Percentiles rank a stretch among this genome's conserved stretches.
Conservation (phyloP, 2,113 vertebrate species). For the Calonectris borealis region DNA sequence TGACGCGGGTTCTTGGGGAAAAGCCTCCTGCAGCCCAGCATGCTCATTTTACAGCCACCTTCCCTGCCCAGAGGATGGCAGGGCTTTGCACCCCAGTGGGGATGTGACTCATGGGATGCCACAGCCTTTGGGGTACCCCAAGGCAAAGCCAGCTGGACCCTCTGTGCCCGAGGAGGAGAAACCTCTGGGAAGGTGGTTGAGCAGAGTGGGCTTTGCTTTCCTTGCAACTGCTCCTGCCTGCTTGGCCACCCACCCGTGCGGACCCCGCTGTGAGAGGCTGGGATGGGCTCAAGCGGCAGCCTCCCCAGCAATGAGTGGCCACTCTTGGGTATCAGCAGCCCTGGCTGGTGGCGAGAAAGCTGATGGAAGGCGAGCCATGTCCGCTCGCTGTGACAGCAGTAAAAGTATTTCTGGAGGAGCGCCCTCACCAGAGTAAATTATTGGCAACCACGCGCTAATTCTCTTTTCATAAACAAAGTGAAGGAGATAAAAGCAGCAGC, state of each 20-base stretch:
- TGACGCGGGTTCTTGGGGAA: neutral
- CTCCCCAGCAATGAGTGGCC: accelerated
- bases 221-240: neutral
- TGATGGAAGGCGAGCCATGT: neutral
- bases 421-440: neutral
- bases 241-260: neutral
- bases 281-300: neutral
- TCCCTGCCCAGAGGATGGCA: neutral
- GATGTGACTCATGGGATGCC: too few species aligned
- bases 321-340: neutral
- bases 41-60: neutral
- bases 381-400: neutral
- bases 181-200: neutral
- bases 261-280: neutral
- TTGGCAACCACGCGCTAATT: neutral
- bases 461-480: neutral
- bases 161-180: accelerated
- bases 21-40: neutral
- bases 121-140: neutral
- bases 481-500: conserved; percentile 29
- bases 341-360: neutral
- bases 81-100: neutral
- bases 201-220: neutral
- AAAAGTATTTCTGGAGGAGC: neutral
- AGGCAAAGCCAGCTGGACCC: neutral